Conservation (phyloP, 1,140 invertebrate species). For the Mya arenaria region DNA sequence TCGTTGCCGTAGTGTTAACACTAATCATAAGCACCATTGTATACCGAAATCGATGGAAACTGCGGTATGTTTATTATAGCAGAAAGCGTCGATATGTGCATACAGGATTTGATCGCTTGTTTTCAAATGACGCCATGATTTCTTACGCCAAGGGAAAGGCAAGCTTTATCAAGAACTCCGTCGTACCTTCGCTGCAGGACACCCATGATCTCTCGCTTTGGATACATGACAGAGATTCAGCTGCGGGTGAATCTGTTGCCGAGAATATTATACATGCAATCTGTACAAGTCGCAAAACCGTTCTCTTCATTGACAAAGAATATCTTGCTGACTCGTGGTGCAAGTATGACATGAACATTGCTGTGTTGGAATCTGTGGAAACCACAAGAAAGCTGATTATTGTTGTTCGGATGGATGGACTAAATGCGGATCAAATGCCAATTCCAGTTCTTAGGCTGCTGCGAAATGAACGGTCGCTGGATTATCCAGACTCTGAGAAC, state of each 20-base stretch:
- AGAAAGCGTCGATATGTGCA: constrained; percentile 25
- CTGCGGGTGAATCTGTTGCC: constrained; percentile 1
- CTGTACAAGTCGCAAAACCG: constrained; percentile 15
- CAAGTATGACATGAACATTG: constrained; percentile 37
- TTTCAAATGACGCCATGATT: constrained; percentile 32
- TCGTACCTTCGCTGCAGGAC: constrained; percentile 13
- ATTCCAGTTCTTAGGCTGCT: neutral
- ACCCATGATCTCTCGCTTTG: neutral
- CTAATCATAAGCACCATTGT: neutral
- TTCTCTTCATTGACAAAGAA: constrained; percentile 24
- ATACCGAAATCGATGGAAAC: constrained; percentile 38
- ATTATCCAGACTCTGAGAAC: constrained; percentile 39
- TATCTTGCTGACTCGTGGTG: constrained; percentile 24
- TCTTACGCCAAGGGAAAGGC: constrained; percentile 24
- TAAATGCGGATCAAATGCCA: constrained; percentile 1
- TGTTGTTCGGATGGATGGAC: constrained; percentile 19
- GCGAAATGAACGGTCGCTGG: neutral
- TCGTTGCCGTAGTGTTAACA: neutral
- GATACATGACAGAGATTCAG: constrained; percentile 15
- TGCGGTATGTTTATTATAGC: constrained; percentile 30
- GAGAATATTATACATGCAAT: constrained; percentile 39
- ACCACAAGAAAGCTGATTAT: constrained; percentile 20
- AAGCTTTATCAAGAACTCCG: constrained; percentile 20
- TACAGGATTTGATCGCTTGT: constrained; percentile 17
- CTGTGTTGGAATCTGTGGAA: constrained; percentile 10